Base-by-base conservation (phyloP, 2,888 invertebrate species). In the Eutolmus rufibarbis region DNA sequence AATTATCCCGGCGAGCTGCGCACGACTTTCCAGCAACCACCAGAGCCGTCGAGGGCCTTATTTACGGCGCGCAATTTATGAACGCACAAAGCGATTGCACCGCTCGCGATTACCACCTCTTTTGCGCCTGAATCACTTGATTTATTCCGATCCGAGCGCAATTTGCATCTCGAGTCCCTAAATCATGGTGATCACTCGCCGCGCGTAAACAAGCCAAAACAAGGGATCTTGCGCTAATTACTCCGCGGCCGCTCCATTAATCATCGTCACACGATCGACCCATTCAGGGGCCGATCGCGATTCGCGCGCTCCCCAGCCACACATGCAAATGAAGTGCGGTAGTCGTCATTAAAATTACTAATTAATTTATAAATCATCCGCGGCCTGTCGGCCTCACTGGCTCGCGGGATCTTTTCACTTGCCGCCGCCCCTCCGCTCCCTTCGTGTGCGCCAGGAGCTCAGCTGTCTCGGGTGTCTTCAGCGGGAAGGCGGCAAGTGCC, bases 351-450 rank as follows among this genome's bases (percentile, higher is more conserved):
- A 89, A 89, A 87, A 88, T 87, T 89, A 89, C 89, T 89, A 89
- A 89, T 89, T 89, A 89, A 89, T 89, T 89, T 89, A 89, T 89
- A 89, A 89, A 89, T 89, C 89, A 89, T 89, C 87, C 84, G 84
- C 84, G 86, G 66, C 43, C 46, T 34, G 86, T 85, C 79, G 66
- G 16, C 74, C 82, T 56, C 37, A 66, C 28, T 31, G 23, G 82
- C 23, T 81, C 82, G 16, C 56, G 56, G 51, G 88, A 89, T 88
- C 88, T 88, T 51, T 82, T 57, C 81, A 74, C 88, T 88, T 89
- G 87, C 88, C 87, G 86, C 86, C 56, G n/a, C 51, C 14, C n/a
- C 56, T 7, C 34, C 31, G 86, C 4, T 85, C 12, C 74, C 74
- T 74, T 74, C 19, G 40, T 74, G 43, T 43, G 19, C 14, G 40